Percentiles rank a stretch among this genome's conserved stretches.
These are phyloP conservation scores for Gnathonemus longibarbis DNA, from an alignment of 2,113 vertebrate species.

Conservation along the genomic window DNA sequence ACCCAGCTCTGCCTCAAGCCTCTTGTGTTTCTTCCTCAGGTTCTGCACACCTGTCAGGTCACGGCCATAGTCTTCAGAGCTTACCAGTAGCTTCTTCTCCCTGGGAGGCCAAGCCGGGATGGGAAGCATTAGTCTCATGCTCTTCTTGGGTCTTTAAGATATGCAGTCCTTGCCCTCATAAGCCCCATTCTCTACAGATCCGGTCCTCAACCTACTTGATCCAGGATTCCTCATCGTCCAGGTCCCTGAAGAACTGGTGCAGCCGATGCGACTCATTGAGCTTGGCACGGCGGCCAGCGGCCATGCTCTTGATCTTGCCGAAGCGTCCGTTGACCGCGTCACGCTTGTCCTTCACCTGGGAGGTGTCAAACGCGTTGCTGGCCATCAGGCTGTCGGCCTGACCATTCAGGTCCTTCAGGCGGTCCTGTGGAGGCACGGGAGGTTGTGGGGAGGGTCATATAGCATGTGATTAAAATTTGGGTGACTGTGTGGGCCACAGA, in stretches of 20 bases:
- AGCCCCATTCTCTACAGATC: background rate
- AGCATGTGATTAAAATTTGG: background rate
- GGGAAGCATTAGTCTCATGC: background rate
- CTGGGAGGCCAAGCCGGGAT: conserved; percentile 43
- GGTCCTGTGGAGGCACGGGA: conserved; percentile 63
- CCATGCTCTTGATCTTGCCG: conserved; percentile 87
- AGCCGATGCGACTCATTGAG: conserved; percentile 93
- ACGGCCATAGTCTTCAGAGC: conserved; percentile 95
- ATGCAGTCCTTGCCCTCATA: background rate
- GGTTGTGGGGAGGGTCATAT: background rate
- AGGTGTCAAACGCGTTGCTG: conserved; percentile 90
- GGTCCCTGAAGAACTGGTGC: conserved; percentile 97
- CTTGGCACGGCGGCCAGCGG: conserved; percentile 69
- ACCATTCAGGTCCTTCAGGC: conserved; percentile 92
- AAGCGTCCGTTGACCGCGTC: conserved; percentile 86
- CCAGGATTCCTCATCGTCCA: conserved; percentile 98
- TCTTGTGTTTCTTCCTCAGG: conserved; percentile 95
- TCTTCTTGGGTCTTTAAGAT: background rate
- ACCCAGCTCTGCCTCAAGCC: conserved; percentile 88
- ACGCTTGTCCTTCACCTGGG: conserved; percentile 90
- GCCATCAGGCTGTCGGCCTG: conserved; percentile 95
- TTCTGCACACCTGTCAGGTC: conserved; percentile 97
- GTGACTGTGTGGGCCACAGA: background rate
- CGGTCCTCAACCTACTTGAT: conserved; percentile 74
- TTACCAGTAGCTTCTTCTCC: conserved; percentile 93